Evolutionary conservation across 2,888 invertebrate genomes (phyloP), one percentile per base, ranked within the genome.

Genomic region (Hetaerina titia): DNA sequence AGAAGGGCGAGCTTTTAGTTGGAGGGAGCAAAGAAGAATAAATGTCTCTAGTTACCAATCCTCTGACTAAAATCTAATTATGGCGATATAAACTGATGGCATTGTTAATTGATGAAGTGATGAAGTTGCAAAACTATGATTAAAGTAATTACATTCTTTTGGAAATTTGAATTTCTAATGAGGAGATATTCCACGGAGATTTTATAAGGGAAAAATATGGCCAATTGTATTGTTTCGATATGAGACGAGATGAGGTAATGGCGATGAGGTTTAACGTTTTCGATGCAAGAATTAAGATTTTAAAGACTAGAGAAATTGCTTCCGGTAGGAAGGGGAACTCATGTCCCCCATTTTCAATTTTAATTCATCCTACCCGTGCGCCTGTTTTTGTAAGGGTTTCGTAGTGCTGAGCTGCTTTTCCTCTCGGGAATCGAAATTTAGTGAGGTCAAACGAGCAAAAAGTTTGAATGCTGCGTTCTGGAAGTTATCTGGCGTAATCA

Each of bases 301-400:
- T 69, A n/a, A n/a, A n/a, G 22, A n/a, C 11, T 5, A 69, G 9
- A n/a, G n/a, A n/a, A 69, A n/a, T 69, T 6, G 69, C n/a, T 69
- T n/a, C 45, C 45, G 15, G 69, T 6, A n/a, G n/a, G 69, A 69
- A 8, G 69, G n/a, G 22, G 9, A n/a, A n/a, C 9, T n/a, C 69
- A n/a, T n/a, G 69, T 69, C n/a, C 69, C 69, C 69, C 22, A 69
- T 69, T n/a, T 69, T n/a, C 69, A 69, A 69, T 69, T 69, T 69
- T 69, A 69, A 69, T 69, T n/a, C 22, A 9, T 4, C 69, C 9
- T 7, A n/a, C 45, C n/a, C n/a, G n/a, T 17, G n/a, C 2, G n/a
- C n/a, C n/a, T 69, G 69, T 69, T 69, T 69, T 69, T 69, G 69
- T 22, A 22, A 81, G 81, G 31, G 11, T 81, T 31, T 81, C 13